A percentile compares a stretch with the other conserved stretches of the same genome.
Conservation (phyloP, 2,888 invertebrate genomes). For the Seira sanloemensis region DNA sequence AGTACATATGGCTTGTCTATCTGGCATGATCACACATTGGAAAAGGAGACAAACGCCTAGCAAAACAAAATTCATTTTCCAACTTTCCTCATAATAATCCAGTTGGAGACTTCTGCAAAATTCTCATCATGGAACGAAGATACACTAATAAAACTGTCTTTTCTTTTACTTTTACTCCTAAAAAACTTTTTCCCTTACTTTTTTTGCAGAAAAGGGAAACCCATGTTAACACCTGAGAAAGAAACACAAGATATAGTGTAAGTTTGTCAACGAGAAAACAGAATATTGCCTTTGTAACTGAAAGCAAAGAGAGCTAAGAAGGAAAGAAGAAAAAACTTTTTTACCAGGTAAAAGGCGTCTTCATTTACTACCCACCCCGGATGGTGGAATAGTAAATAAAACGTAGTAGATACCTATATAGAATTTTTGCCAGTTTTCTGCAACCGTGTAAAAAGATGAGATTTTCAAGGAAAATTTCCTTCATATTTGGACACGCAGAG, state of each 20-base stretch:
- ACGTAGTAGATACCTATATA: too few species aligned
- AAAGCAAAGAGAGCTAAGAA: not conserved
- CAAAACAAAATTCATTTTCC: slow-evolving; percentile 20
- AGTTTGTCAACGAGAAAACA: slow-evolving; percentile 11
- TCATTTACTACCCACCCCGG: too few species aligned
- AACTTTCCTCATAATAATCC: slow-evolving; percentile 7
- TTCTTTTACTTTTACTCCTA: not conserved
- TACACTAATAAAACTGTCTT: slow-evolving; percentile 16
- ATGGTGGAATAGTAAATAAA: not conserved
- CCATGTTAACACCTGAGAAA: slow-evolving; percentile 12
- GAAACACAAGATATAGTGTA: slow-evolving; percentile 5
- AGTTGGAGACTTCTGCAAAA: not conserved
- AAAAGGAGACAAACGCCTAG: not conserved
- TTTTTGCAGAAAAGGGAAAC: not conserved
- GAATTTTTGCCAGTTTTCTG: not conserved
- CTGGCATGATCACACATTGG: slow-evolving; percentile 7
- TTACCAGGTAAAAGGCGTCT: not conserved
- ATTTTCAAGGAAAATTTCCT: too few species aligned
- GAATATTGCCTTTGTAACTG: not conserved
- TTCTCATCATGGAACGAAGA: slow-evolving; percentile 15
- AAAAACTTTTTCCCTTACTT: not conserved
- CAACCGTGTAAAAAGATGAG: not conserved
- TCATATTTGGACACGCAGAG: too few species aligned
- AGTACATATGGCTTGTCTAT: too few species aligned
- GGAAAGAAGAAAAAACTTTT: not conserved